A percentile compares a stretch with the other conserved stretches of the same genome.
Conservation (phyloP, 1,140 invertebrate species). For the Ceratina australensis region DNA sequence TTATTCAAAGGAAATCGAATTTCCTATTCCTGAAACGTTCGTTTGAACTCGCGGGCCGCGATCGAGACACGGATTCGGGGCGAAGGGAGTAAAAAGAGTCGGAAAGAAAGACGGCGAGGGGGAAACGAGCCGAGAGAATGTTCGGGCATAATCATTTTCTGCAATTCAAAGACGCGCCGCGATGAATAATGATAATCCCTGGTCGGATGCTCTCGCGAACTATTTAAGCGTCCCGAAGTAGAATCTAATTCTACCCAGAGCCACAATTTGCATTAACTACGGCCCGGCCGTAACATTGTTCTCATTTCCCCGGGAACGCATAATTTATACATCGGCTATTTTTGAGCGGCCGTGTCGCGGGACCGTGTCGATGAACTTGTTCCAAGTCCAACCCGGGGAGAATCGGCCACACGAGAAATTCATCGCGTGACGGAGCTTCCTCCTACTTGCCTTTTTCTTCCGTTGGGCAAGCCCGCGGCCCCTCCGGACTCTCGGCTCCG, state of each 20-base stretch:
- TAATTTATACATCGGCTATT: conserved; percentile 53
- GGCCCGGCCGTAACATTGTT: conserved; percentile 38
- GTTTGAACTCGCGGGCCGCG: neutral
- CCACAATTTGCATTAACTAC: conserved; percentile 48
- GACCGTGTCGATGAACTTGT: conserved; percentile 51
- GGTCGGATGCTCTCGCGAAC: conserved; percentile 32
- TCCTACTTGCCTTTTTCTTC: neutral
- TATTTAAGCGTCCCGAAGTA: conserved; percentile 45
- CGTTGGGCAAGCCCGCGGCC: neutral
- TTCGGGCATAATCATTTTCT: conserved; percentile 25
- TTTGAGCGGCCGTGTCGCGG: conserved; percentile 43
- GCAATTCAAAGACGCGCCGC: conserved; percentile 31
- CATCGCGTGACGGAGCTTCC: conserved; percentile 33
- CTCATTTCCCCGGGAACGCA: conserved; percentile 46
- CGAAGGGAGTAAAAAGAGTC: neutral
- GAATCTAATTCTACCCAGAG: conserved; percentile 41
- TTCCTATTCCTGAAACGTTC: neutral
- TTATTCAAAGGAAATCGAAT: neutral
- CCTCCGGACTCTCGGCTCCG: neutral
- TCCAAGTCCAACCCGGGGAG: conserved; percentile 41
- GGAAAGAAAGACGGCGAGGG: neutral
- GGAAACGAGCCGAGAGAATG: neutral
- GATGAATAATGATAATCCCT: conserved; percentile 49
- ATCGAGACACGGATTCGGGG: neutral
- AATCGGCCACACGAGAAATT: conserved; percentile 32